These are phyloP conservation scores for Amiota mariae DNA, from an alignment of 2,888 invertebrate genomes.

Conservation along the genomic window DNA sequence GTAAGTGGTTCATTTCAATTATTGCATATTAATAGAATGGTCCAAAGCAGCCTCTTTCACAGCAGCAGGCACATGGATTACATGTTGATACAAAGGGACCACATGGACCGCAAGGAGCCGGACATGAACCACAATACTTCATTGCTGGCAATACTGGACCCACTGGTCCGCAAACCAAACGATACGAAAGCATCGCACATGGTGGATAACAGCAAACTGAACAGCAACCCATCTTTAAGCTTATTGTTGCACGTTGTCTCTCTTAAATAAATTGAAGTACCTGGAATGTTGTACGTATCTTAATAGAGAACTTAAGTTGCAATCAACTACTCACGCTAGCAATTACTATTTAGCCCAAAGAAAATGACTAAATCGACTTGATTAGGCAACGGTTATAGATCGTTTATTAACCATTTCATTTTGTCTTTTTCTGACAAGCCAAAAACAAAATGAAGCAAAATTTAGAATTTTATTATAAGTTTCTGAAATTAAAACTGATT, in stretches of 20 bases:
- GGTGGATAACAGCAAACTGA: slow-evolving; percentile 43
- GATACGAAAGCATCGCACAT: slow-evolving; percentile 57
- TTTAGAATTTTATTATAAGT: too few relatives aligned
- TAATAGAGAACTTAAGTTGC: too few relatives aligned
- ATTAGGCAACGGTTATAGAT: too few relatives aligned
- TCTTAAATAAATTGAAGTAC: too few relatives aligned
- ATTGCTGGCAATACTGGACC: slow-evolving; percentile 58
- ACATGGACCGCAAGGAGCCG: slow-evolving; percentile 36
- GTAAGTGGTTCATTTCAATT: background rate
- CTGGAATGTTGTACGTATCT: too few relatives aligned
- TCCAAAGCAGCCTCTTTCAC: slow-evolving; percentile 57
- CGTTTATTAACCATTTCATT: too few relatives aligned
- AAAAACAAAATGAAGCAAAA: too few relatives aligned
- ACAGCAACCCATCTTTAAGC: slow-evolving; percentile 48
- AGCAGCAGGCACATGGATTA: slow-evolving; percentile 50
- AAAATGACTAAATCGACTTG: too few relatives aligned
- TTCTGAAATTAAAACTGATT: too few relatives aligned
- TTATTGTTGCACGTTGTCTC: slow-evolving; percentile 49
- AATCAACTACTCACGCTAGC: too few relatives aligned
- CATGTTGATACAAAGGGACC: slow-evolving; percentile 47
- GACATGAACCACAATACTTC: slow-evolving; percentile 59
- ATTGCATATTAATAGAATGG: slow-evolving; percentile 48
- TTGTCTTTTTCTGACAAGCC: too few relatives aligned
- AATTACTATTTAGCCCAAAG: too few relatives aligned
- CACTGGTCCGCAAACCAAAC: slow-evolving; percentile 55